phyloP scores from a whole-genome alignment of 1,140 invertebrate species.

The Hyposmocoma kahamanoa region DNA sequence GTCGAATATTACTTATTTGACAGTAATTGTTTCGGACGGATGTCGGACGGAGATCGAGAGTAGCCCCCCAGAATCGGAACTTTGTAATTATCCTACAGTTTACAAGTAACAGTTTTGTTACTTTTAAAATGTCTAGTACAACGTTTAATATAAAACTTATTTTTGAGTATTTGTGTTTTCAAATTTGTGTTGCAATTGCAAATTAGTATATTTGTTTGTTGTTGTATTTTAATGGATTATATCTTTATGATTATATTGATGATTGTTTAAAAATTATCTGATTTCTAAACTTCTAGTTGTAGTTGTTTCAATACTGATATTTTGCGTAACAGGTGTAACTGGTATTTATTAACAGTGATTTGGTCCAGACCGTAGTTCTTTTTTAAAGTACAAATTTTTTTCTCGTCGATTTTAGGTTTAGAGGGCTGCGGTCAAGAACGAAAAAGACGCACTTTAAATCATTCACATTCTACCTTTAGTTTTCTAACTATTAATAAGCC shows the following conservation, averaged over 20 bases:
- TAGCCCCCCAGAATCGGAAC: too few species aligned
- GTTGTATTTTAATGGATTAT: conserved; percentile 69
- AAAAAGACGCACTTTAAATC: conserved; percentile 42
- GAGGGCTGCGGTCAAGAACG: conserved; percentile 33
- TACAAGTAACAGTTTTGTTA: conserved; percentile 20
- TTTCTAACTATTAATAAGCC: conserved; percentile 10
- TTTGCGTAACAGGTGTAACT: not conserved
- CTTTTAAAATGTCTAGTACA: conserved; percentile 14
- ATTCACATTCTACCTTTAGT: conserved; percentile 26
- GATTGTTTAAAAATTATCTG: conserved; percentile 44
- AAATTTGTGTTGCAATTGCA: conserved; percentile 23
- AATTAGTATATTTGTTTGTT: conserved; percentile 62
- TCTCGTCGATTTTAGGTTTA: conserved; percentile 52
- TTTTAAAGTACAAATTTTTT: conserved; percentile 63
- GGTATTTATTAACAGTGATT: too few species aligned
- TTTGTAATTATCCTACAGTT: too few species aligned
- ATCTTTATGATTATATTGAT: conserved; percentile 55
- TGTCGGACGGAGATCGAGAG: too few species aligned
- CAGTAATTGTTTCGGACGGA: too few species aligned
- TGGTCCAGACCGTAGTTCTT: conserved; percentile 27
- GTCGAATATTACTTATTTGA: too few species aligned
- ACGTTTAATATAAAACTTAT: conserved; percentile 17
- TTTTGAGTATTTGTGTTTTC: conserved; percentile 67
- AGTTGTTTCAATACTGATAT: conserved; percentile 9
- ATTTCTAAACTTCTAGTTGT: conserved; percentile 23